Base-by-base conservation (phyloP, 2,888 invertebrate genomes). In the Euzetes globulus region DNA sequence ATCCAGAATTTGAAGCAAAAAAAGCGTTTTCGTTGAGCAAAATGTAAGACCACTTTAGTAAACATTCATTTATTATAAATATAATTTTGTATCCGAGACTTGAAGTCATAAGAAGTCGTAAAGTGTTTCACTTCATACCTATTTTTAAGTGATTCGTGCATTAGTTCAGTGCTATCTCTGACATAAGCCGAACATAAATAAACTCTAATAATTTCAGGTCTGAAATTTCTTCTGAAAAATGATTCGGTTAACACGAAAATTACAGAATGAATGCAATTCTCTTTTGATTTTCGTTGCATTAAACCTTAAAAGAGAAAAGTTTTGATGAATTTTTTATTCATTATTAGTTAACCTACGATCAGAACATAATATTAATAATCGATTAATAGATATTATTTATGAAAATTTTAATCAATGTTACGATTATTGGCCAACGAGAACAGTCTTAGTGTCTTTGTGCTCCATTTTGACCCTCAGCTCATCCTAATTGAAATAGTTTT, bases 221-320 rank as follows among this genome's bases (percentile, higher is more conserved):
- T 27, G 27, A 60, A 27, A 60, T 60, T 3, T 60, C 19, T 52
- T 25, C 15, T 60, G 29, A 60, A 60, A 60, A 60, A 60, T 29
- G 60, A 27, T 60, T 60, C 19, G 60, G 27, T 60, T 60, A 27
- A 60, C 60, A 60, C 60, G 17, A 17, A 60, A 60, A 60, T 25
- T 50, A 50, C 50, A n/a, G 9, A 50, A 50, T 50, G 50, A 50
- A 2, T n/a, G 19, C 50, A 50, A 50, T n/a, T n/a, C n/a, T n/a
- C n/a, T n/a, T n/a, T n/a, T n/a, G 19, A 50, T 50, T 50, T 9
- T 19, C n/a, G 50, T n/a, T n/a, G n/a, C 2, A 19, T 50, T 11
- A n/a, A 52, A 52, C 19, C 11, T 52, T 52, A 25, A 19, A 52
- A 22, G 25, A 52, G 19, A 52, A 52, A 22, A 7, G 52, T 52